Evolutionary conservation across 2,113 vertebrate genomes (phyloP).

Genomic region (Indicator indicator): DNA sequence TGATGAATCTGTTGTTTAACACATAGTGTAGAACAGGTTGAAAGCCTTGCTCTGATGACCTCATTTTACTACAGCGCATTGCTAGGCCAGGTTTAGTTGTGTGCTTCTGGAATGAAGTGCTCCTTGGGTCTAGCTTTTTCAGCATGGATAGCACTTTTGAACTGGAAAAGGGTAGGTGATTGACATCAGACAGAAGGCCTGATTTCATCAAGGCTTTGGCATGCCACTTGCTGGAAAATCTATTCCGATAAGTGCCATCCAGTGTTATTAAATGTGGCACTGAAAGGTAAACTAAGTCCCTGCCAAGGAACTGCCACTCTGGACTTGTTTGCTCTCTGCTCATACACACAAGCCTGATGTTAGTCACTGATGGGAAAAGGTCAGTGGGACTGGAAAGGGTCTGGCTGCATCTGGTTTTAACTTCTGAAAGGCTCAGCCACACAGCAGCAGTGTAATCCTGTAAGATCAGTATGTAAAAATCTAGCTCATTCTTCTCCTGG

Average conservation of each 20-base stretch:
- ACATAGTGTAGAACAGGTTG: neutral
- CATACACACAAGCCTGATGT: neutral
- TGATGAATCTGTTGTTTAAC: neutral
- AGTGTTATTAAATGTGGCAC: conserved; percentile 35
- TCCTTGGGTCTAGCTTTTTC: neutral
- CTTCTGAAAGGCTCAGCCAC: neutral
- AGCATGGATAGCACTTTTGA: neutral
- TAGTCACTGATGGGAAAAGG: conserved; percentile 7
- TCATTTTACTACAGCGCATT: neutral
- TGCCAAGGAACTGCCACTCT: conserved; percentile 45
- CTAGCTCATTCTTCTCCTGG: neutral
- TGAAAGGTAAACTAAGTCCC: conserved; percentile 15
- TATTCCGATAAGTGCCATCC: conserved; percentile 19
- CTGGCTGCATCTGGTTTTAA: neutral
- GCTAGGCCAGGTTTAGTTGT: neutral
- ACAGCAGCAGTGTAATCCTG: neutral
- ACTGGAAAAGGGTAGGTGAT: conserved; percentile 14
- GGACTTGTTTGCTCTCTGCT: conserved; percentile 14
- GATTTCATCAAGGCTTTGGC: conserved; percentile 53
- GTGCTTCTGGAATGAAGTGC: neutral
- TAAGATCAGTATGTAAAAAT: neutral
- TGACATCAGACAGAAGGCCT: conserved; percentile 54
- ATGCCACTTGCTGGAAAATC: conserved; percentile 58
- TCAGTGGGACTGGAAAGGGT: conserved; percentile 1
- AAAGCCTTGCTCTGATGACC: neutral